Conservation (phyloP, 2,797 vertebrate genomes). For the Scolopax rusticola region DNA sequence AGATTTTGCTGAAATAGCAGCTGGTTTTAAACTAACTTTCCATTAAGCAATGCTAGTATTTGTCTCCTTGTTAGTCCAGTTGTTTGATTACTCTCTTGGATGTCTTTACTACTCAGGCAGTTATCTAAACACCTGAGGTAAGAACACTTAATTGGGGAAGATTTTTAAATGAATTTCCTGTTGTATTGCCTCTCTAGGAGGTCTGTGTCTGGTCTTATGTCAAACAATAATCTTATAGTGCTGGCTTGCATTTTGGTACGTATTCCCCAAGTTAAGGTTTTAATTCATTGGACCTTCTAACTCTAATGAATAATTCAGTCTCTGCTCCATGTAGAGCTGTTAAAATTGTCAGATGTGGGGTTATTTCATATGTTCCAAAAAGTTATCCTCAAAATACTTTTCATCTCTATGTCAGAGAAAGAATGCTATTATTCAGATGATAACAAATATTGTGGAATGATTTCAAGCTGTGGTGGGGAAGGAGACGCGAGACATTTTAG, state of each 20-base stretch:
- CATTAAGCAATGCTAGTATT: background rate
- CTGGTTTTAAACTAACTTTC: constrained; percentile 20
- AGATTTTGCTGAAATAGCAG: background rate
- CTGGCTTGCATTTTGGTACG: background rate
- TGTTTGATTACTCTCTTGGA: constrained; percentile 4
- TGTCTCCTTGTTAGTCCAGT: background rate
- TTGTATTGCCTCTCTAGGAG: background rate
- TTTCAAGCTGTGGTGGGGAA: background rate
- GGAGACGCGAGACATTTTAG: background rate
- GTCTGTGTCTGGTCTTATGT: background rate
- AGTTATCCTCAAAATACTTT: background rate
- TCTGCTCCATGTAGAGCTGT: rapidly evolving
- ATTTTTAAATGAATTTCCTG: background rate
- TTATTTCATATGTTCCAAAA: background rate
- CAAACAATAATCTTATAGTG: background rate
- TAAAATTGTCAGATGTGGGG: background rate
- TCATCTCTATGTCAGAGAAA: background rate
- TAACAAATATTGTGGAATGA: background rate
- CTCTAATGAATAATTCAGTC: background rate
- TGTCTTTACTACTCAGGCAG: background rate
- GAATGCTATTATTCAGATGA: background rate
- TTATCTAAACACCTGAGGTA: background rate
- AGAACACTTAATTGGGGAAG: background rate
- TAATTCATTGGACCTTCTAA: background rate
- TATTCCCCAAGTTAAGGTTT: background rate